phyloP scores from a whole-genome alignment of 2,113 vertebrate genomes.

The Xiphias gladius region DNA sequence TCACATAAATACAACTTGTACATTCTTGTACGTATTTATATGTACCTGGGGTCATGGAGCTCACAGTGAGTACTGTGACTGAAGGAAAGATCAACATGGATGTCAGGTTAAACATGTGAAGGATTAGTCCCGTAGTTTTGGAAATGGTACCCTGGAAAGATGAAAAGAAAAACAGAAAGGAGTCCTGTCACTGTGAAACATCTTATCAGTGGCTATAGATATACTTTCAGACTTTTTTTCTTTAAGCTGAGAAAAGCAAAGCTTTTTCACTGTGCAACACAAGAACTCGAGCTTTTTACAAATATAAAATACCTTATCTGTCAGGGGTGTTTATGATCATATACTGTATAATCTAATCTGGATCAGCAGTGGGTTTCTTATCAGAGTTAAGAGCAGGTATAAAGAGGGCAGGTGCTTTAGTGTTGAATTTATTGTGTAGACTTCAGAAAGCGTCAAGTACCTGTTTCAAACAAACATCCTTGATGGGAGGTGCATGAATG shows the following conservation, averaged over 20 bases:
- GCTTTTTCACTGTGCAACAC: not conserved
- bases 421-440: not conserved
- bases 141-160: constrained; percentile 81
- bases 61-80: constrained; percentile 81
- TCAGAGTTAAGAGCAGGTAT: constrained; percentile 17
- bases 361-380: constrained; percentile 14
- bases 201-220: not conserved
- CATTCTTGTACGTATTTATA: not conserved
- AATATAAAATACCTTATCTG: not conserved
- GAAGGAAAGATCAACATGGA: constrained; percentile 87
- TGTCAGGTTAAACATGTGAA: constrained; percentile 85
- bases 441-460: not conserved
- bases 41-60: constrained; percentile 90
- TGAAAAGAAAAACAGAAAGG: not conserved
- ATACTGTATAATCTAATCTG: constrained; percentile 34
- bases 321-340: not conserved
- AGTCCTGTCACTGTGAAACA: not conserved
- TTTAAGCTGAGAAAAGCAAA: not conserved
- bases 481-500: not conserved
- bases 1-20: not conserved
- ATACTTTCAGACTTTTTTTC: not conserved
- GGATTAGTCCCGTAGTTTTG: constrained; percentile 81
- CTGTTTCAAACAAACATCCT: constrained; percentile 20
- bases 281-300: not conserved
- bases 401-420: constrained; percentile 13